Evolutionary conservation across 2,797 vertebrate species (phyloP).

Genomic region (Oreonectes daqikongensis): DNA sequence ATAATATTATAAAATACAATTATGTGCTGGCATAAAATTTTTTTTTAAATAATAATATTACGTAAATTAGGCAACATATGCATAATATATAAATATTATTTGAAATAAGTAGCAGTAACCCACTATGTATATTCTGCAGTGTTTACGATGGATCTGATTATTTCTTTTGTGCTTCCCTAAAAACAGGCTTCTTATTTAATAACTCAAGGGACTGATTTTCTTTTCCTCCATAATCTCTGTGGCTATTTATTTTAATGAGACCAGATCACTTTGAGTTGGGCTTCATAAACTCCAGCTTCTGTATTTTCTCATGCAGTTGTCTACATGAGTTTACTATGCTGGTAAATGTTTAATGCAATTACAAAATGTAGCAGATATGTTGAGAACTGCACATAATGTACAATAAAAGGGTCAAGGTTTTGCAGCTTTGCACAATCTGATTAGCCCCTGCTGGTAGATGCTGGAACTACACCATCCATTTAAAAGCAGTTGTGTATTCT

Average conservation of each 20-base stretch:
- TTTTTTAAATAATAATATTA: too few species aligned
- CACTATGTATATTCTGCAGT: not conserved
- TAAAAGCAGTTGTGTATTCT: not conserved
- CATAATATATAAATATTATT: too few species aligned
- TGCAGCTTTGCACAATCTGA: not conserved
- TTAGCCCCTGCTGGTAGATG: not conserved
- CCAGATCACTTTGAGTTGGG: not conserved
- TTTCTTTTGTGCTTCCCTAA: not conserved
- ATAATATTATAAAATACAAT: too few species aligned
- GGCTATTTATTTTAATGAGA: not conserved
- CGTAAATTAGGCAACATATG: too few species aligned
- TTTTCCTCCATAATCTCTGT: not conserved
- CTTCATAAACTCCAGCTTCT: conserved; percentile 3
- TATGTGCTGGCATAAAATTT: too few species aligned
- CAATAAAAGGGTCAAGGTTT: not conserved
- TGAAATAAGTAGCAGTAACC: not conserved
- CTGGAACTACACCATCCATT: not conserved
- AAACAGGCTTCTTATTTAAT: too few species aligned
- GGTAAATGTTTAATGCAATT: conserved; percentile 16
- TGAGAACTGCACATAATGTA: not conserved
- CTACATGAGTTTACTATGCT: not conserved
- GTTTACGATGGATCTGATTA: not conserved
- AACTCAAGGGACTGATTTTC: not conserved
- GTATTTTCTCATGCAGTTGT: conserved; percentile 6
- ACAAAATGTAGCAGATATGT: not conserved